Evolutionary conservation across 1,140 invertebrate species (phyloP), one percentile per base, ranked within the genome.

Genomic region (Drosophila aff.): DNA sequence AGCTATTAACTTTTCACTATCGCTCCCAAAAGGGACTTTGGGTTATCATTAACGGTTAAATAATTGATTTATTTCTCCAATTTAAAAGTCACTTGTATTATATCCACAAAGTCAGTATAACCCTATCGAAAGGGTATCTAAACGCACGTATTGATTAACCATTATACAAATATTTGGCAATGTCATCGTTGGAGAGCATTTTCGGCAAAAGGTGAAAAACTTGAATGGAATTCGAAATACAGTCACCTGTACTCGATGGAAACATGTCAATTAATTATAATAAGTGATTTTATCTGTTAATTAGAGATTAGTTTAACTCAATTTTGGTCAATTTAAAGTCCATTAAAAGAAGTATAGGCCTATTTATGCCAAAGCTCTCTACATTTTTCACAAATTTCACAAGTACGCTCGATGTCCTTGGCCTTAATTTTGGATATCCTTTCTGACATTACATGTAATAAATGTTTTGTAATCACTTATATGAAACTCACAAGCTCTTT

Each of bases 401-500:
- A 33, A 10, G 2, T n/a, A 33, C 38, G 33, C 40, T 9, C 9
- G 1, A 53, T 28, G 2, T 69, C 40, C 49, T 18, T 36, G 47
- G 3, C 2, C 41, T n/a, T 18, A 1, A 1, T 6, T 13, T 28
- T 31, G 2, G 2, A 18, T 59, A 23, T 65, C 57, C 63, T 65
- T 43, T 15, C n/a, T 3, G 10, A 43, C 16, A 33, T 40, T 23
- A 10, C 26, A 7, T 13, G 28, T n/a, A n/a, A 1, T 31, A 13
- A 8, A 3, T 50, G 16, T 50, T n/a, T 33, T 11, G 4, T 7
- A 8, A 38, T 13, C 28, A 55, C 28, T 46, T 36, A 21, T 33
- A 23, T 7, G 11, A 41, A 77, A 90, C 86, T 90, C 69, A 90
- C 86, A 90, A 90, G 62, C 44, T 90, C 26, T 86, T 91, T 16